phyloP scores from a whole-genome alignment of 2,797 vertebrate genomes.

The Dromococcyx pavoninus region DNA sequence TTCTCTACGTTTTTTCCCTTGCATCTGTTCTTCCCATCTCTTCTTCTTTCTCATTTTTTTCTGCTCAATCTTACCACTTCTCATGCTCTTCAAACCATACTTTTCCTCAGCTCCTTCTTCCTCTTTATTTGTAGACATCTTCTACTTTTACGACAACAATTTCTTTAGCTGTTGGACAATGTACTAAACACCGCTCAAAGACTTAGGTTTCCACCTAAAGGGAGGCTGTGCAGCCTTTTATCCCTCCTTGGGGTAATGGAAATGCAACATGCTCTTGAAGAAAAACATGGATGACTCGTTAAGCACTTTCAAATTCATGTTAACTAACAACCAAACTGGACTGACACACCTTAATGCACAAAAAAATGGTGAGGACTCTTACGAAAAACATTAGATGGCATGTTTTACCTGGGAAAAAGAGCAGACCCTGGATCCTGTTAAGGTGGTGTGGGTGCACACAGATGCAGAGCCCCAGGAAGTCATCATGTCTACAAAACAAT shows the following conservation, averaged over 20 bases:
- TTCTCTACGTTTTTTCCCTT: not conserved
- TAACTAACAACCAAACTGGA: not conserved
- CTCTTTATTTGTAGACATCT: not conserved
- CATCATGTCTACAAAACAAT: not conserved
- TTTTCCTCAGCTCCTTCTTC: not conserved
- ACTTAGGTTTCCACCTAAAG: not conserved
- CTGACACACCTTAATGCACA: not conserved
- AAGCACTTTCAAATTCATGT: not conserved
- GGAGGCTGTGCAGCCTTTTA: not conserved
- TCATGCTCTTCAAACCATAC: not conserved
- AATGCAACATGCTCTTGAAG: not conserved
- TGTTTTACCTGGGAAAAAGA: not conserved
- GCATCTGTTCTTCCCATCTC: not conserved
- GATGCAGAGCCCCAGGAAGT: not conserved
- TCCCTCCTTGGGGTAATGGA: not conserved
- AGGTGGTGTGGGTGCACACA: rapidly evolving
- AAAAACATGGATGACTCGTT: not conserved
- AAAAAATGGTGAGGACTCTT: not conserved
- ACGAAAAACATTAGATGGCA: not conserved
- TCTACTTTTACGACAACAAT: not conserved
- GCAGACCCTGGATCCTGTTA: rapidly evolving
- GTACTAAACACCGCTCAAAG: not conserved
- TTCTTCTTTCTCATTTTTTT: not conserved
- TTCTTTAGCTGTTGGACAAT: not conserved
- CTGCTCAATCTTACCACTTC: not conserved